These are phyloP conservation scores for Protodeltote pygarga DNA, from an alignment of 2,888 invertebrate species.

Conservation along the genomic window DNA sequence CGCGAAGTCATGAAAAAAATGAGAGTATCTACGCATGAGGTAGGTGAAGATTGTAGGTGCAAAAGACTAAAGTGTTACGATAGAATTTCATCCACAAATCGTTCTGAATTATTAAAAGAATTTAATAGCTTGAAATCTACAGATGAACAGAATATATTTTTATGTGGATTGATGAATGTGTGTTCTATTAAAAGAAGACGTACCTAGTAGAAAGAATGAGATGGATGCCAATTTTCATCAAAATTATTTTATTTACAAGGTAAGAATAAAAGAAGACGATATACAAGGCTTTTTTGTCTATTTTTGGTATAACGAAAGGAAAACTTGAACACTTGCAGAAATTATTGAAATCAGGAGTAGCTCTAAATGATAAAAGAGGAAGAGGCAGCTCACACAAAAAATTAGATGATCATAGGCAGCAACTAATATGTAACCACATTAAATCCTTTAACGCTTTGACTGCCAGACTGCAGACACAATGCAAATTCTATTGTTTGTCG, in stretches of 20 bases:
- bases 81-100: conserved; percentile 1
- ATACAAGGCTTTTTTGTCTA: background rate
- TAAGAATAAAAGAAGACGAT: background rate
- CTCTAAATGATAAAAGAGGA: conserved; percentile 29
- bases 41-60: conserved; percentile 15
- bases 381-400: conserved; percentile 19
- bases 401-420: background rate
- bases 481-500: no score
- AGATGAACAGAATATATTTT: background rate
- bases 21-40: conserved; percentile 15
- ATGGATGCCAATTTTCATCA: conserved; percentile 25
- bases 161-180: conserved; percentile 13
- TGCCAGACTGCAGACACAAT: no score
- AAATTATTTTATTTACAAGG: conserved; percentile 2
- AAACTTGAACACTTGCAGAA: conserved; percentile 29
- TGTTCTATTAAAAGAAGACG: conserved; percentile 21
- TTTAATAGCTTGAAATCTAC: background rate
- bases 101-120: background rate
- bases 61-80: conserved; percentile 22
- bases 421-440: conserved; percentile 16
- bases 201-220: conserved; percentile 12
- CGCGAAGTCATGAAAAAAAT: conserved; percentile 28
- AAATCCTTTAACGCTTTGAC: no score
- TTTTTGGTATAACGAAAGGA: background rate
- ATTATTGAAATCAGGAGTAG: conserved; percentile 22